Percentiles rank a stretch among this genome's conserved stretches.
phyloP scores from a whole-genome alignment of 2,113 vertebrate species.

The Struthidea cinerea region DNA sequence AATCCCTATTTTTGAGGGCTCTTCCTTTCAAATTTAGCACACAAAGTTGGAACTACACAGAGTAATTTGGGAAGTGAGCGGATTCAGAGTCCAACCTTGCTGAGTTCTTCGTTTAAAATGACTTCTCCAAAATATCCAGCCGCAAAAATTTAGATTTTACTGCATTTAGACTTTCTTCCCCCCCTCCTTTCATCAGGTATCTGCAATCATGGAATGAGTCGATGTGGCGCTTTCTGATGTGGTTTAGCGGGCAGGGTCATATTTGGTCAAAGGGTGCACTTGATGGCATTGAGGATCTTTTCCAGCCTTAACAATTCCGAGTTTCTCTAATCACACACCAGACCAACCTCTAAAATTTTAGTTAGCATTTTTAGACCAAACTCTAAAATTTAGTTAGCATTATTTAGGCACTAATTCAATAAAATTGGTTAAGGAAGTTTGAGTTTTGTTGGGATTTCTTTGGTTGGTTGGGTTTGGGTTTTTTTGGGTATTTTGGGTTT shows the following conservation, averaged over 20 bases:
- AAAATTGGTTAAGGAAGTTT: background rate
- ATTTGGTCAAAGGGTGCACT: background rate
- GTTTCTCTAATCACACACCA: background rate
- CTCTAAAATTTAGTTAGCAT: background rate
- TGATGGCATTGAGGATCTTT: background rate
- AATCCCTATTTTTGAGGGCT: background rate
- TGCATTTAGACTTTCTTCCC: background rate
- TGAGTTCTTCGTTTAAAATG: background rate
- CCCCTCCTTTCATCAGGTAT: background rate
- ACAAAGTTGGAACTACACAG: background rate
- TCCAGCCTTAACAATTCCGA: background rate
- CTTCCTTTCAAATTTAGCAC: background rate
- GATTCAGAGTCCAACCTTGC: background rate
- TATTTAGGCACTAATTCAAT: too few species aligned
- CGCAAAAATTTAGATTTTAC: background rate
- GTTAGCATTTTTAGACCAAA: background rate
- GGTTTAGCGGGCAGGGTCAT: background rate
- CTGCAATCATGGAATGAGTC: background rate
- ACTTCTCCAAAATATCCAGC: background rate
- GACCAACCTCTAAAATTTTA: background rate
- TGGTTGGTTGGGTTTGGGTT: background rate
- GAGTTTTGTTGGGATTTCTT: background rate
- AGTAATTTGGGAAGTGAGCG: background rate
- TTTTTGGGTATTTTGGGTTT: background rate
- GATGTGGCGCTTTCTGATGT: background rate